Percentiles rank a stretch among this genome's conserved stretches.
phyloP scores from a whole-genome alignment of 2,113 vertebrate genomes.

The Chloroceryle aenea region DNA sequence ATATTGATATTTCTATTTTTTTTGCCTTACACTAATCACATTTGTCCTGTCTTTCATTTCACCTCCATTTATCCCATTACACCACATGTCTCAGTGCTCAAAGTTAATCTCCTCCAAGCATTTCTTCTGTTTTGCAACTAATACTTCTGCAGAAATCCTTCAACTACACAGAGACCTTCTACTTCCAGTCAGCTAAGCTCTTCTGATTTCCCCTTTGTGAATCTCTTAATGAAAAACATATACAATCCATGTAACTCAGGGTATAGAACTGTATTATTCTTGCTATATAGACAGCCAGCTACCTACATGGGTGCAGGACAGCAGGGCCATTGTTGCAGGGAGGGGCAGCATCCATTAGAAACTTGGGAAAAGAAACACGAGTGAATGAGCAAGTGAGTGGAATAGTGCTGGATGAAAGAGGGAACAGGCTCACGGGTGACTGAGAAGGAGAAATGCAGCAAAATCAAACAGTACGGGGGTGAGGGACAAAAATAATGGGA shows the following conservation, averaged over 20 bases:
- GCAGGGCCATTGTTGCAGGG: rapidly evolving
- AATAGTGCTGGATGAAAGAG: rapidly evolving
- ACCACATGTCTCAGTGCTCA: neutral
- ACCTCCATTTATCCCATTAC: neutral
- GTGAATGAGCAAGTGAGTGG: neutral
- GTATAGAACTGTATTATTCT: rapidly evolving
- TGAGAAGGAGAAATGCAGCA: neutral
- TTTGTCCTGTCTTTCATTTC: neutral
- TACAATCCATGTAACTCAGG: neutral
- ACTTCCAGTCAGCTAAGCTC: neutral
- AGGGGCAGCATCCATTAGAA: rapidly evolving
- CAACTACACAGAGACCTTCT: neutral
- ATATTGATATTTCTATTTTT: neutral
- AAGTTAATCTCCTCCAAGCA: neutral
- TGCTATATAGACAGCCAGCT: neutral
- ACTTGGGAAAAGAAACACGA: neutral
- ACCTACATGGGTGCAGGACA: rapidly evolving
- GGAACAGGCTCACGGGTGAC: neutral
- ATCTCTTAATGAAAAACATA: neutral
- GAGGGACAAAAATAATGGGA: neutral
- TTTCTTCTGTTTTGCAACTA: neutral
- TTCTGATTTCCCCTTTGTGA: neutral
- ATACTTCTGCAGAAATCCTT: neutral
- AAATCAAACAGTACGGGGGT: neutral
- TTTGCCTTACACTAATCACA: neutral